A percentile compares a stretch with the other conserved stretches of the same genome.
Evolutionary conservation across 1,140 invertebrate genomes (phyloP).

Genomic region (Bombus difficillimus): DNA sequence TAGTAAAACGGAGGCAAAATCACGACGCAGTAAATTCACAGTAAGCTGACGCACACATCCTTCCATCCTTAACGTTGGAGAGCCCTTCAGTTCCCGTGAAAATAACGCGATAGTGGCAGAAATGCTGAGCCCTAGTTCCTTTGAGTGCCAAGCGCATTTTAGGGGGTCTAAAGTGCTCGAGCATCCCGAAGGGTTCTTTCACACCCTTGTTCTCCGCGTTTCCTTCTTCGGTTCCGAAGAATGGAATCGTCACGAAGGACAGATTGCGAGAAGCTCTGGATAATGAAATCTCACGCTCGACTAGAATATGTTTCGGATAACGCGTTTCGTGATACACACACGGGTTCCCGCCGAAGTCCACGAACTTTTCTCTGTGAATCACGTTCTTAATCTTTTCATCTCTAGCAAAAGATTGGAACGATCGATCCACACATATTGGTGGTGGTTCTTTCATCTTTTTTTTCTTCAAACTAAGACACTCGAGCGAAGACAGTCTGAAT

Average conservation of each 20-base stretch:
- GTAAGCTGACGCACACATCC: slow-evolving; percentile 46
- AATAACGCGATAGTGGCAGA: slow-evolving; percentile 59
- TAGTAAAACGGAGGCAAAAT: not conserved
- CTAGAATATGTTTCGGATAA: not conserved
- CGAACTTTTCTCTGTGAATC: not conserved
- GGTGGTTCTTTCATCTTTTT: too few species aligned
- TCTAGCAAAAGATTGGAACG: too few species aligned
- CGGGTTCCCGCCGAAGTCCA: not conserved
- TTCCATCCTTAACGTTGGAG: slow-evolving; percentile 39
- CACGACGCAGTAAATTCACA: slow-evolving; percentile 2
- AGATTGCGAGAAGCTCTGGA: slow-evolving; percentile 1
- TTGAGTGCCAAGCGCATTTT: slow-evolving; percentile 47
- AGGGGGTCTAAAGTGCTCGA: slow-evolving; percentile 57
- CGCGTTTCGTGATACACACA: not conserved
- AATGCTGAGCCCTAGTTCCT: slow-evolving; percentile 64
- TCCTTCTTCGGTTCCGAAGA: slow-evolving; percentile 11
- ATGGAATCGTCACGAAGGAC: slow-evolving; percentile 22
- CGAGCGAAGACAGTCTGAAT: too few species aligned
- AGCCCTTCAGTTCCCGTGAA: slow-evolving; percentile 47
- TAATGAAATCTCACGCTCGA: slow-evolving; percentile 42
- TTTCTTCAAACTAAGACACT: not conserved
- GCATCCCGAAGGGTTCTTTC: slow-evolving; percentile 51
- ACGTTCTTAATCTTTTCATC: not conserved
- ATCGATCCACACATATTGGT: too few species aligned
- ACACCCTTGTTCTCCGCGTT: slow-evolving; percentile 21